Conservation (phyloP, 2,113 vertebrate species). For the Nothoprocta perdicaria region DNA sequence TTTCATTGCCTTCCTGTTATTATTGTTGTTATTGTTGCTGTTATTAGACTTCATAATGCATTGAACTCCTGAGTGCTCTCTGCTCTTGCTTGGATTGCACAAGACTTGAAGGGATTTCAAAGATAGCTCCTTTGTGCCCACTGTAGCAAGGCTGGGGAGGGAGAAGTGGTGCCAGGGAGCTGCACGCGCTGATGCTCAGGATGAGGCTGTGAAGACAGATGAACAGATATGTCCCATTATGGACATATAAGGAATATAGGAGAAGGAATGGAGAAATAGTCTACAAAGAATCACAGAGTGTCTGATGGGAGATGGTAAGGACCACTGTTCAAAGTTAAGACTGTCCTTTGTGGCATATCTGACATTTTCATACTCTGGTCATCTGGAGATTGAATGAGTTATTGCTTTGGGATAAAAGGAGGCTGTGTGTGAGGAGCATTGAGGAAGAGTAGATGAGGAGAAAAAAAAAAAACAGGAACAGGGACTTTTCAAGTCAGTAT, state of each 20-base stretch:
- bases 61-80: constrained; percentile 34
- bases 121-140: neutral
- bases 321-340: neutral
- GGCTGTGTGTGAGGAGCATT: neutral
- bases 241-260: too few species aligned
- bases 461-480: neutral
- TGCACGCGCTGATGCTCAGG: neutral
- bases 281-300: accelerated
- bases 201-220: neutral
- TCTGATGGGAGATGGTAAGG: neutral
- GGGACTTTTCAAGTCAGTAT: neutral
- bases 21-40: constrained; percentile 33
- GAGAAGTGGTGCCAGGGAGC: neutral
- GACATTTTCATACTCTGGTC: neutral
- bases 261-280: neutral
- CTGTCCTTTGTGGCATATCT: neutral
- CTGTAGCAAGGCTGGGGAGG: neutral
- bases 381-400: neutral
- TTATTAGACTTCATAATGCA: constrained; percentile 55
- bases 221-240: too few species aligned
- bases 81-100: constrained; percentile 17
- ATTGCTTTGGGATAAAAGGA: neutral
- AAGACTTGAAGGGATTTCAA: constrained; percentile 41
- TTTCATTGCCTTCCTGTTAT: neutral
- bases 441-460: neutral